Percentiles rank a stretch among this genome's conserved stretches.
These are phyloP conservation scores for Pipistrellus nathusii DNA, from an alignment of 2,797 vertebrate genomes.

Conservation along the genomic window DNA sequence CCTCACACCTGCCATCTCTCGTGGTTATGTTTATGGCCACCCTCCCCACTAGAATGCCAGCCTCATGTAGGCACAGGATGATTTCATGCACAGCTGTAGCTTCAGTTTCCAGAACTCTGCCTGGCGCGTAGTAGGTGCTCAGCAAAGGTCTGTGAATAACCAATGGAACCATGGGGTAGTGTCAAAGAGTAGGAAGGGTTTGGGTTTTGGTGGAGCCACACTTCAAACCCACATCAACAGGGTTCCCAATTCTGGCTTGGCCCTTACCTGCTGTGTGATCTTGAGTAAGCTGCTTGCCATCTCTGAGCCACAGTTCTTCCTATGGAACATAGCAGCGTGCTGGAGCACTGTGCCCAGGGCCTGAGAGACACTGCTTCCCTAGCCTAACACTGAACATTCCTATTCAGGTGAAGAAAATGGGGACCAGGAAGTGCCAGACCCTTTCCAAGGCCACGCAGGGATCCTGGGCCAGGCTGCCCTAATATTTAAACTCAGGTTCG, in stretches of 20 bases:
- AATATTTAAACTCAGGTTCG: neutral
- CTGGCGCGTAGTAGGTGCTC: rapidly evolving
- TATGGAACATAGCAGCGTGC: rapidly evolving
- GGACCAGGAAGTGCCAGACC: neutral
- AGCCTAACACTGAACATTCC: too few relatives aligned
- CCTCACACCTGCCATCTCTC: neutral
- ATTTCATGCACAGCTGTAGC: neutral
- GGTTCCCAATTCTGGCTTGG: too few relatives aligned
- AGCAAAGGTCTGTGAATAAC: neutral
- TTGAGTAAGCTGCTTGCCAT: neutral
- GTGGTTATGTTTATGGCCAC: rapidly evolving
- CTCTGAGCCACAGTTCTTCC: neutral
- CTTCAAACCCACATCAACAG: neutral
- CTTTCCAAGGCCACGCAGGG: neutral
- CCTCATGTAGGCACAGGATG: neutral
- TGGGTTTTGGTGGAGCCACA: neutral
- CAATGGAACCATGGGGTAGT: rapidly evolving
- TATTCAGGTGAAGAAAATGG: neutral
- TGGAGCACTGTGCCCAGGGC: neutral
- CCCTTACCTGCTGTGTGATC: neutral
- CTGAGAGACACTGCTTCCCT: neutral
- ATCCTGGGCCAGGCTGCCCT: neutral
- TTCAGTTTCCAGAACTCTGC: neutral
- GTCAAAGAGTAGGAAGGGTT: neutral
- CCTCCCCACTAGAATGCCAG: neutral